Percentiles rank a stretch among this genome's conserved stretches.
phyloP scores from a whole-genome alignment of 2,113 vertebrate species.

The Epinephelus lanceolatus region DNA sequence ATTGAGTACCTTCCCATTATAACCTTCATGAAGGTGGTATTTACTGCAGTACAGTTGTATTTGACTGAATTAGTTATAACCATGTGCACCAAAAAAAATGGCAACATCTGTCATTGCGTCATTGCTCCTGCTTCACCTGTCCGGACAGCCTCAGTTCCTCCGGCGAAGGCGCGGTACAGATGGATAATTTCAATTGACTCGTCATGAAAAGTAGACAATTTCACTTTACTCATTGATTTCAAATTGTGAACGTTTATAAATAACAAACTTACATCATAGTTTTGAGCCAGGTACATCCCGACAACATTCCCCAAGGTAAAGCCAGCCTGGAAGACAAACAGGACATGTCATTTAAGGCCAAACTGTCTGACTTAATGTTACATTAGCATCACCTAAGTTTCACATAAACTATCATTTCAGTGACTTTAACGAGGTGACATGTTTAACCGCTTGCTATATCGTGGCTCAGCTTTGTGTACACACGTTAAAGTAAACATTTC shows the following conservation, averaged over 20 bases:
- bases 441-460: neutral
- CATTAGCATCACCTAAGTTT: neutral
- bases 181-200: no score
- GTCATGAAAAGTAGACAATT: neutral
- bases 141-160: neutral
- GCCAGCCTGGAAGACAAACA: slow-evolving; percentile 87
- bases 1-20: no score
- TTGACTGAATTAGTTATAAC: no score
- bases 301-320: slow-evolving; percentile 96
- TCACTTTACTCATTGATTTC: neutral
- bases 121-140: no score
- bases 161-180: neutral
- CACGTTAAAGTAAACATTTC: neutral
- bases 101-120: no score
- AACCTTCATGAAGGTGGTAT: no score
- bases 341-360: neutral
- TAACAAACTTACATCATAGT: slow-evolving; percentile 91
- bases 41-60: no score
- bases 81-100: no score
- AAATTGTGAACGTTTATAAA: neutral
- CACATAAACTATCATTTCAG: neutral
- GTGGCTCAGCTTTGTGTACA: neutral
- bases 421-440: neutral
- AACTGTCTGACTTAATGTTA: neutral
- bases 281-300: slow-evolving; percentile 98